Conservation (phyloP, 1,140 invertebrate species). For the Magallana ariakensis region DNA sequence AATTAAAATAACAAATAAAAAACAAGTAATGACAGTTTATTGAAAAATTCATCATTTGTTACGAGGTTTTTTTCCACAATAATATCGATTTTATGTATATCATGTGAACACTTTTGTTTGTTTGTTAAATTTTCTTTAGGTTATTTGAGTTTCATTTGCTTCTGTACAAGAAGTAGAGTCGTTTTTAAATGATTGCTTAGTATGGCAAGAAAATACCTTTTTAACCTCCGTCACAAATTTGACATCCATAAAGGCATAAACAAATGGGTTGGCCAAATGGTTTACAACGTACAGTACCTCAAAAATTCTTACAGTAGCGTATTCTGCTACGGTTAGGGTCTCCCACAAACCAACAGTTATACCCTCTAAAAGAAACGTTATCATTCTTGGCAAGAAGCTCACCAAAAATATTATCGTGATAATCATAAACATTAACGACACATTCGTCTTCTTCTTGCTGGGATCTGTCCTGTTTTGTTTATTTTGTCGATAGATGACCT, state of each 20-base stretch:
- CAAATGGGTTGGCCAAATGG: constrained; percentile 19
- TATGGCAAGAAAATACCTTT: background rate
- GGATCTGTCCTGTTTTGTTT: background rate
- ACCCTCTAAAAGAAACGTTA: background rate
- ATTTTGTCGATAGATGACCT: background rate
- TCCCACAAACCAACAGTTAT: constrained; percentile 1
- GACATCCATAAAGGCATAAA: background rate
- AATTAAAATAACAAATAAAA: too few relatives aligned
- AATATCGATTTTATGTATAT: background rate
- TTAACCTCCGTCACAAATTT: background rate
- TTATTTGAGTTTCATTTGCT: background rate
- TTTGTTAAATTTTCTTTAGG: background rate
- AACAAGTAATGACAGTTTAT: too few relatives aligned
- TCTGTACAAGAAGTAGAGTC: background rate
- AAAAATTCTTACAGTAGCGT: background rate
- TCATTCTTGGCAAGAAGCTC: constrained; percentile 6
- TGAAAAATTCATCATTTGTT: too few relatives aligned
- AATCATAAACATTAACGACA: constrained; percentile 25
- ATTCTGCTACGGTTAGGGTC: background rate
- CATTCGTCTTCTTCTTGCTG: background rate
- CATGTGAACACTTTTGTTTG: background rate
- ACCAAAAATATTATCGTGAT: constrained; percentile 24
- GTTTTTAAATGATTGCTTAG: background rate
- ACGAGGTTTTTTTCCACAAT: background rate
- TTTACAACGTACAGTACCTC: background rate